Evolutionary conservation across 2,797 vertebrate species (phyloP).

Genomic region (Arvicola amphibius): DNA sequence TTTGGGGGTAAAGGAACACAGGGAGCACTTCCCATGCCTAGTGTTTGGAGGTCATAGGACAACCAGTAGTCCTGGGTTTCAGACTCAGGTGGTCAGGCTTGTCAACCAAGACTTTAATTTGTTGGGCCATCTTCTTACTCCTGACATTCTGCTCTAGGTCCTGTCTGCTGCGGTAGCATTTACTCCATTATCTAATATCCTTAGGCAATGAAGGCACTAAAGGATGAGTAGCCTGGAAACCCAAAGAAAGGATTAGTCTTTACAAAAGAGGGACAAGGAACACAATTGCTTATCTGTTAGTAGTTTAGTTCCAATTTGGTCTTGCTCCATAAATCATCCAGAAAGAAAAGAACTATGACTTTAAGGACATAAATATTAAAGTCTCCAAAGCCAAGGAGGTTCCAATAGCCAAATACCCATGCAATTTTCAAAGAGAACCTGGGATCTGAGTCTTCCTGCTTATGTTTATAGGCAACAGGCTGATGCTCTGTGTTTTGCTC

Average conservation of each 20-base stretch:
- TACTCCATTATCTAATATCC: neutral
- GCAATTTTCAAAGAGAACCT: neutral
- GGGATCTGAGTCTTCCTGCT: neutral
- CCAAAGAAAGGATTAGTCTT: slow-evolving; percentile 41
- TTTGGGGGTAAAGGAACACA: neutral
- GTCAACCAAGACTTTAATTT: neutral
- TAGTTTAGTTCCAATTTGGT: neutral
- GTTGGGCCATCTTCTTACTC: neutral
- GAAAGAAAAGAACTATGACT: neutral
- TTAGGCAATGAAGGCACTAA: neutral
- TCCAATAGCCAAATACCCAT: neutral
- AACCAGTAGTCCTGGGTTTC: neutral
- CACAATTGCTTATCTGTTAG: neutral
- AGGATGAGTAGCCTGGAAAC: neutral
- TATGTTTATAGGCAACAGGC: neutral
- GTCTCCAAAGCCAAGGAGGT: neutral
- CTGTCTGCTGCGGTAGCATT: neutral
- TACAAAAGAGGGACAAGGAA: neutral
- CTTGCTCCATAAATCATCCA: neutral
- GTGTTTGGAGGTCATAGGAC: neutral
- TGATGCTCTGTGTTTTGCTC: neutral
- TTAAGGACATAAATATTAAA: neutral
- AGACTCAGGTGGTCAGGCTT: neutral
- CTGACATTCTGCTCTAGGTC: neutral
- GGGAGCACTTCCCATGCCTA: neutral